Evolutionary conservation across 2,113 vertebrate genomes (phyloP), one percentile per base, ranked within the genome.

Genomic region (Anoplopoma fimbria): DNA sequence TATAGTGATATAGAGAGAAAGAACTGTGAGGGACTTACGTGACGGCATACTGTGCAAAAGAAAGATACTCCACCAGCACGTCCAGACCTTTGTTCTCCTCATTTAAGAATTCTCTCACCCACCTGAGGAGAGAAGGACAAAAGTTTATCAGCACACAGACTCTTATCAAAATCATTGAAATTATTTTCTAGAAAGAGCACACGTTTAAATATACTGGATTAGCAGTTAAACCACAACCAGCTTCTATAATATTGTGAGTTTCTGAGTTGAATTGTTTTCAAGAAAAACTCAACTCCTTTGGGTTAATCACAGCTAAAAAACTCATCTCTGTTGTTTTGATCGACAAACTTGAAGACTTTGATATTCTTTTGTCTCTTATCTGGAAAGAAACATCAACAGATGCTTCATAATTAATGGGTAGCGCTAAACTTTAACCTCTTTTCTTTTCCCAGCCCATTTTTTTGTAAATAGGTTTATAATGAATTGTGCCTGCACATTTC

Each of bases 51-150:
- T 99, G 98, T 17, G 98, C 98, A 87, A 99, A 99, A 1, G 98
- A 99, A 47, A 99, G 96, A 91, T 99, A 99, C 57, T 99, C 98
- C 95, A 99, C 98, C 89, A 99, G 94, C 34, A 99, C 96, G 55
- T 99, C 98, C 82, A 99, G 95, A 55, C 98, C 98, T 95, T 98
- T 98, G 93, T 99, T 99, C 69, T 99, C 98, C 79, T 99, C 98
- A 12, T 99, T 99, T 90, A 99, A 91, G 95, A 99, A 99, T 88
- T 99, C 98, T 84, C 98, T 95, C 86, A 99, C 98, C 98, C 98
- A 99, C 65, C 98, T 99, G 95, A 63, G 60, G 38, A 75, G 36
- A 85, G 14, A 79, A 3, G 17, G 64, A 69, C n/a, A 69, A 33
- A 38, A 0, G 21, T 38, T 62, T 64, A 61, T 67, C 36, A 72